Percentiles rank a stretch among this genome's conserved stretches.
phyloP scores from a whole-genome alignment of 2,888 invertebrate species.

The Laothoe populi region DNA sequence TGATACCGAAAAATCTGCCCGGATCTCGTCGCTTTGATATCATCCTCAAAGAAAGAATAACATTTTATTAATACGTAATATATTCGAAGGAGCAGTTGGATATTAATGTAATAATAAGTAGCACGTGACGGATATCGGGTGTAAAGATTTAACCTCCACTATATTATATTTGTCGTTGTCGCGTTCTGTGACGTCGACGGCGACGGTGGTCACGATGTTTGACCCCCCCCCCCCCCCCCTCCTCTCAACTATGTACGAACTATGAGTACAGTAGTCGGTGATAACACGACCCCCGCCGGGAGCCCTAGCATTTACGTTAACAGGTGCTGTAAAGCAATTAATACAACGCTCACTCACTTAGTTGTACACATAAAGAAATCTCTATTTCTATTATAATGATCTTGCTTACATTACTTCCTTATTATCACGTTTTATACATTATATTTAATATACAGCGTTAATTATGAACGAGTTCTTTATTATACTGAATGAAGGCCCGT shows the following conservation, averaged over 20 bases:
- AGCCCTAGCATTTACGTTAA: slow-evolving; percentile 60
- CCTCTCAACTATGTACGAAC: background rate
- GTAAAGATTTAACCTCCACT: slow-evolving; percentile 5
- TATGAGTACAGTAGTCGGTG: slow-evolving; percentile 1
- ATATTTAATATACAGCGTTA: slow-evolving; percentile 79
- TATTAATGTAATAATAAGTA: slow-evolving; percentile 20
- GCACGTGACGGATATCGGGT: slow-evolving; percentile 9
- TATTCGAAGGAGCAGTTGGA: slow-evolving; percentile 36
- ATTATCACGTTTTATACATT: slow-evolving; percentile 78
- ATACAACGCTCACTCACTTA: slow-evolving; percentile 70
- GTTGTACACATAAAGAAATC: slow-evolving; percentile 78
- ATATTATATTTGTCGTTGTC: slow-evolving; percentile 1
- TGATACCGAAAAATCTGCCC: slow-evolving; percentile 75
- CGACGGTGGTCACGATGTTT: background rate
- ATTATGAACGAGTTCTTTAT: slow-evolving; percentile 77
- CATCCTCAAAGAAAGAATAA: slow-evolving; percentile 74
- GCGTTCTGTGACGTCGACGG: background rate
- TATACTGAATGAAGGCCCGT: slow-evolving; percentile 67
- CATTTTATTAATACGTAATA: slow-evolving; percentile 67
- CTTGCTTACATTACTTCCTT: slow-evolving; percentile 80
- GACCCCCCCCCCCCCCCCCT: background rate
- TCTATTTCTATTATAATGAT: slow-evolving; percentile 75
- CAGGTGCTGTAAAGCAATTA: slow-evolving; percentile 71
- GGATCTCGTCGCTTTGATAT: slow-evolving; percentile 76
- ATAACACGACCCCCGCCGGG: slow-evolving; percentile 53